Base-by-base conservation (phyloP, 2,797 vertebrate species). In the Coilia nasus region DNA sequence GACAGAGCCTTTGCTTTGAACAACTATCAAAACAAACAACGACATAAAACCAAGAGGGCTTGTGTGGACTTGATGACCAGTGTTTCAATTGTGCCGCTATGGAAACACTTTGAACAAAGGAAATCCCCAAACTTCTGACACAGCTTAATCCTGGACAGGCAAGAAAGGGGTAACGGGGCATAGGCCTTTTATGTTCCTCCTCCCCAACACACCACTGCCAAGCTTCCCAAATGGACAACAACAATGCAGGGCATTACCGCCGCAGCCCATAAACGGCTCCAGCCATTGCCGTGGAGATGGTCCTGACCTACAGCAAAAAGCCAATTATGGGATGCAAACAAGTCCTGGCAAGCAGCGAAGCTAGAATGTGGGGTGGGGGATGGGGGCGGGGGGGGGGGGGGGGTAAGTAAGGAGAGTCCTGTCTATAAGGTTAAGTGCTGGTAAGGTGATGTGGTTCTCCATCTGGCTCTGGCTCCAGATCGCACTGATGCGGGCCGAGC, bases 261-360 rank as follows among this genome's bases (percentile, higher is more conserved):
- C 19, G 71, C 71, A 44, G 71, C 35, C 71, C 41, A 44, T 15
- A 44, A 44, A 21, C 44, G 71, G 31, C 81, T 81, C 59, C 59
- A 78, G 81, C 84, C 84, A 14, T 50, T 81, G 35, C 81, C 46
- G 47, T 83, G 71, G 71, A 78, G 71, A 78, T 78, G 35, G 5
- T 78, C 71, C 71, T 19, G 35, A 78, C 71, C 71, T 78, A 78
- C 35, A 78, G 71, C 71, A 78, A 78, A 87, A 91, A 88, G 86
- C 87, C 90, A 91, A 91, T 91, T 93, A 90, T 83, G 88, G 86
- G 86, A 87, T 84, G 81, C 57, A 87, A 90, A 89, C 87, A 75
- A 59, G 86, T 78, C 54, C 67, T 56, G 71, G 56, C 23, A 62
- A 86, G 83, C 83, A 57, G 10, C 9, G 12, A 71, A 71, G 64